Evolutionary conservation across 2,888 invertebrate genomes (phyloP), one percentile per base, ranked within the genome.

Genomic region (Chaetoderma sp.): DNA sequence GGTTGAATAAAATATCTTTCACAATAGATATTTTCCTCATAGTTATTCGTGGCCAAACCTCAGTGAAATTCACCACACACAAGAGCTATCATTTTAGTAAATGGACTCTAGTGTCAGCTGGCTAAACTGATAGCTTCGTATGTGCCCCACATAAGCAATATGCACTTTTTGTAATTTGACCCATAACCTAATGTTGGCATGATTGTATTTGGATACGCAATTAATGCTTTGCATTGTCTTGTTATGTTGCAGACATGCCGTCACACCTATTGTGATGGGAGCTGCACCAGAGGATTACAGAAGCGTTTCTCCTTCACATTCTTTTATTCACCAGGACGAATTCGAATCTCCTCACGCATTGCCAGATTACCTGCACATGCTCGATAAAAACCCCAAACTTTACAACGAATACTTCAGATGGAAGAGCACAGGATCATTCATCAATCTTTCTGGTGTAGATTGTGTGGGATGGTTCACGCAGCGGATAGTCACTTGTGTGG

Each of bases 381-480:
- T 98, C 63, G 96, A 96, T 85, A 90, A 91, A 72, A 93, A 98
- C 86, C 95, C 96, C 83, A 91, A 91, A 45, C 89, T 95, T 1
- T 98, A 97, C 87, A 97, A 98, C 87, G 93, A 95, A 32, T 98
- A 98, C 86, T 97, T 97, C 87, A 91, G 91, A 77, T 96, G 95
- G 95, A 92, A 95, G 88, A 94, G 94, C 55, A 95, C 94, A 0
- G 98, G 98, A 1, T 94, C 95, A 86, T 96, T 97, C 84, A 94
- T 98, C 80, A 96, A 98, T 95, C 92, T 86, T 96, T 95, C 88
- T 95, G 95, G 91, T 96, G 95, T 85, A 91, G 95, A 42, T 89
- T 96, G 65, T 96, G 96, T 86, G 92, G 94, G 30, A 75, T 86
- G 78, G 66, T 83, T n/a, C 79, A 82, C 59, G 82, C 78, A 49